Conservation (phyloP, 2,797 vertebrate genomes). For the Atherinosoma microstoma region DNA sequence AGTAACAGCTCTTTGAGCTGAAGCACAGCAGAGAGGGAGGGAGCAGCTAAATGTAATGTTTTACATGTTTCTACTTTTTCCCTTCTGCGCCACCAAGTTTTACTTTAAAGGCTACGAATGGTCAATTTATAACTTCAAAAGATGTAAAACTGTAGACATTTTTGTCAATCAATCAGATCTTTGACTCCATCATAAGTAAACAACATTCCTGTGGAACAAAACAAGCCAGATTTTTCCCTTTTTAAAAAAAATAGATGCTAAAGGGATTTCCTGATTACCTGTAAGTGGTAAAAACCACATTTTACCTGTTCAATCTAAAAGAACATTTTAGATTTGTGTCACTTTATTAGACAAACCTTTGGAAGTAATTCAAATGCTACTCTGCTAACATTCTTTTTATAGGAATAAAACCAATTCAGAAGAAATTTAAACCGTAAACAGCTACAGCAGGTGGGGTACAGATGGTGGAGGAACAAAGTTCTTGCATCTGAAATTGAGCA, state of each 20-base stretch:
- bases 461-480: not conserved
- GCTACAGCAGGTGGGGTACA: not conserved
- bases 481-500: not conserved
- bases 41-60: too few relatives aligned
- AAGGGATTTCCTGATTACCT: too few relatives aligned
- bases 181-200: too few relatives aligned
- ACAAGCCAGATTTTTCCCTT: not conserved
- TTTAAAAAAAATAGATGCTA: not conserved
- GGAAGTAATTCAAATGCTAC: not conserved
- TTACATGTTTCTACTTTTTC: too few relatives aligned
- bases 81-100: too few relatives aligned
- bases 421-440: not conserved
- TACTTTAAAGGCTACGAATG: too few relatives aligned
- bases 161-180: too few relatives aligned
- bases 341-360: not conserved
- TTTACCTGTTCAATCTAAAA: not conserved
- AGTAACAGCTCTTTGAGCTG: too few relatives aligned
- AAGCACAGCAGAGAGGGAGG: too few relatives aligned
- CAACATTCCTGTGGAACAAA: too few relatives aligned
- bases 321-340: not conserved
- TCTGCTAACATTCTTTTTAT: not conserved
- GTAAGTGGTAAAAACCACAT: not conserved
- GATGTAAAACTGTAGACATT: too few relatives aligned
- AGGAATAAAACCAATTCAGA: not conserved
- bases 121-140: too few relatives aligned